Conservation (phyloP, 2,797 vertebrate species). For the Galaxias olidus region DNA sequence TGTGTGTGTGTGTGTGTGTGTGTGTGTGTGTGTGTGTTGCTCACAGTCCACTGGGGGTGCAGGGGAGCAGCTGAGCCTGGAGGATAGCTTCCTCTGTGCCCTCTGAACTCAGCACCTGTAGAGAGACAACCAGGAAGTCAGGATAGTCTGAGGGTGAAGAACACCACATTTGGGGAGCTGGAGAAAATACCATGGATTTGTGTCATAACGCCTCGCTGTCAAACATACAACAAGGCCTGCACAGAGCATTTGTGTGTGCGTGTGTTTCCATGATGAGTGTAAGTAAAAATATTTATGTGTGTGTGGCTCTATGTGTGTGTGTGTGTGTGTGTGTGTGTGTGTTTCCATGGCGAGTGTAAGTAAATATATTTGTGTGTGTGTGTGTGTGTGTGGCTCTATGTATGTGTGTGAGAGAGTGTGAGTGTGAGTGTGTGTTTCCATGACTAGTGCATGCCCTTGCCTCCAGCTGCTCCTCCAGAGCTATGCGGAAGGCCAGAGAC, state of each 20-base stretch:
- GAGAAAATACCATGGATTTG: too few relatives aligned
- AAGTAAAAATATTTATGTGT: too few relatives aligned
- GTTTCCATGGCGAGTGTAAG: not conserved
- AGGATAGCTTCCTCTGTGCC: conserved; percentile 83
- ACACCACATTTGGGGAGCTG: too few relatives aligned
- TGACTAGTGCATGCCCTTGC: conserved; percentile 26
- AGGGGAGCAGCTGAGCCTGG: conserved; percentile 77
- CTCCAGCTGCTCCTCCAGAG: conserved; percentile 84
- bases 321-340: too few relatives aligned
- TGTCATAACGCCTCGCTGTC: too few relatives aligned
- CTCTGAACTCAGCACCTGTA: conserved; percentile 81
- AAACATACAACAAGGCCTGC: too few relatives aligned
- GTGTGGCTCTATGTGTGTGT: too few relatives aligned
- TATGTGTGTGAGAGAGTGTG: not conserved
- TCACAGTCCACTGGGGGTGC: conserved; percentile 80
- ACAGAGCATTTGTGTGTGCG: too few relatives aligned
- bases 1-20: conserved; percentile 10
- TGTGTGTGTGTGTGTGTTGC: conserved; percentile 31
- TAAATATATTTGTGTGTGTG: conserved; percentile 2
- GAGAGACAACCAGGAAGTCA: not conserved
- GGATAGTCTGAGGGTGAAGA: not conserved
- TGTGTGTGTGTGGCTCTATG: not conserved
- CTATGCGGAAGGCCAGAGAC: conserved; percentile 82
- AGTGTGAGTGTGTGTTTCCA: not conserved
- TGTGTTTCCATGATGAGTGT: too few relatives aligned